Percentiles rank a stretch among this genome's conserved stretches.
Evolutionary conservation across 1,140 invertebrate species (phyloP).

Genomic region (Plectus sambesii): DNA sequence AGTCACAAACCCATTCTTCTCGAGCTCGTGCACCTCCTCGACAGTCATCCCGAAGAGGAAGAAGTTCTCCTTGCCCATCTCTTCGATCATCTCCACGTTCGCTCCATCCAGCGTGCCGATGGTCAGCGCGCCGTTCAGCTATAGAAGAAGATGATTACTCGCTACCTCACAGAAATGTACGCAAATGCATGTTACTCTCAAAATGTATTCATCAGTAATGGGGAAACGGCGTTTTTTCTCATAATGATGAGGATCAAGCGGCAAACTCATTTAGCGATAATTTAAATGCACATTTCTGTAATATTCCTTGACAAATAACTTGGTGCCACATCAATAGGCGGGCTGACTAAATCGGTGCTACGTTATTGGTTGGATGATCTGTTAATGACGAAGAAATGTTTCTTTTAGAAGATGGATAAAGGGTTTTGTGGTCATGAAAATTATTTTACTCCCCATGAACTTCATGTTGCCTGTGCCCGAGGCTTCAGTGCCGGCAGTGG

Average conservation of each 20-base stretch:
- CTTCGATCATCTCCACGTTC: slow-evolving; percentile 98
- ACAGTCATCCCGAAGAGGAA: slow-evolving; percentile 98
- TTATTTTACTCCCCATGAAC: slow-evolving; percentile 65
- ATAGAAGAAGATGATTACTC: background rate
- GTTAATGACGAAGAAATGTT: too few species aligned
- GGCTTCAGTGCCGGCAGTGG: slow-evolving; percentile 93
- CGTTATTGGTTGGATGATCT: too few species aligned
- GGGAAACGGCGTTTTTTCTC: too few species aligned
- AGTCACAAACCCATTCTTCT: slow-evolving; percentile 58
- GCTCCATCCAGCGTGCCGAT: slow-evolving; percentile 98
- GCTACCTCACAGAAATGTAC: too few species aligned
- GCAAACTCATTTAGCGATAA: too few species aligned
- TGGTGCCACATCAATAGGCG: too few species aligned
- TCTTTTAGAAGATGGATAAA: too few species aligned
- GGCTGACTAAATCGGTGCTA: too few species aligned
- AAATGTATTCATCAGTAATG: slow-evolving; percentile 29
- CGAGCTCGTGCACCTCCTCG: slow-evolving; percentile 71
- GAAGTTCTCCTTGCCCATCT: slow-evolving; percentile 93
- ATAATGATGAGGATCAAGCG: too few species aligned
- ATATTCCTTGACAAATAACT: too few species aligned
- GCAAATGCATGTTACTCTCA: too few species aligned
- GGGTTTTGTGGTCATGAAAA: background rate
- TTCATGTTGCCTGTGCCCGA: slow-evolving; percentile 90
- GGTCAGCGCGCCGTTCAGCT: slow-evolving; percentile 90
- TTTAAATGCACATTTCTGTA: too few species aligned